phyloP scores from a whole-genome alignment of 2,888 invertebrate genomes.

The Polyploca ridens region DNA sequence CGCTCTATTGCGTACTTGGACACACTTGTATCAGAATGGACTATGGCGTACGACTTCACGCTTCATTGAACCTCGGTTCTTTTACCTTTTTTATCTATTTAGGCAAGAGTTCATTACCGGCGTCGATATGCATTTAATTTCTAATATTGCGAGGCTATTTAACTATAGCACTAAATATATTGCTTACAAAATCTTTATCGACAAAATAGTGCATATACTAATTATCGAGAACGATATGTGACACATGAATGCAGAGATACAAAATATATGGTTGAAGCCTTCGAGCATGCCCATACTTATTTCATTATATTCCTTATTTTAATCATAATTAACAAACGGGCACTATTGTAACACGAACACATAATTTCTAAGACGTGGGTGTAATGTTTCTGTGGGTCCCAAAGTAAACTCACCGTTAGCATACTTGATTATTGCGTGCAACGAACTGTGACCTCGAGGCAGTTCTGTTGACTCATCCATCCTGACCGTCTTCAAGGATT shows the following conservation, averaged over 20 bases:
- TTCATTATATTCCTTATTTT: background rate
- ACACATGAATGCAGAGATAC: no score
- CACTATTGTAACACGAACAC: conserved; percentile 29
- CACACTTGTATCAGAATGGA: conserved; percentile 59
- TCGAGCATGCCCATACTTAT: background rate
- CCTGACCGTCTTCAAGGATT: conserved; percentile 68
- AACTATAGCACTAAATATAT: background rate
- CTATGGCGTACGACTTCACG: conserved; percentile 58
- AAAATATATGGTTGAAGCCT: no score
- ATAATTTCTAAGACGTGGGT: conserved; percentile 33
- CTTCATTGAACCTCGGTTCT: conserved; percentile 45
- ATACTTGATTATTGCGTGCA: conserved; percentile 49
- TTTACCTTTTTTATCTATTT: conserved; percentile 7
- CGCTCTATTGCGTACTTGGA: conserved; percentile 63
- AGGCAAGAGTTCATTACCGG: background rate
- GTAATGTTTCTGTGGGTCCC: conserved; percentile 15
- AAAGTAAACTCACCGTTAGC: conserved; percentile 42
- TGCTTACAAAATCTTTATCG: background rate
- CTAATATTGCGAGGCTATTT: background rate
- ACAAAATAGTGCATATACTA: background rate
- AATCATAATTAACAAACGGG: conserved; percentile 37
- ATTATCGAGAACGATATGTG: background rate
- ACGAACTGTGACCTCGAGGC: conserved; percentile 69
- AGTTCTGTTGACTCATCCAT: conserved; percentile 70
- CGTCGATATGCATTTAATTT: conserved; percentile 1